A percentile compares a stretch with the other conserved stretches of the same genome.
These are phyloP conservation scores for Phoebastria nigripes DNA, from an alignment of 2,797 vertebrate species.

Conservation along the genomic window DNA sequence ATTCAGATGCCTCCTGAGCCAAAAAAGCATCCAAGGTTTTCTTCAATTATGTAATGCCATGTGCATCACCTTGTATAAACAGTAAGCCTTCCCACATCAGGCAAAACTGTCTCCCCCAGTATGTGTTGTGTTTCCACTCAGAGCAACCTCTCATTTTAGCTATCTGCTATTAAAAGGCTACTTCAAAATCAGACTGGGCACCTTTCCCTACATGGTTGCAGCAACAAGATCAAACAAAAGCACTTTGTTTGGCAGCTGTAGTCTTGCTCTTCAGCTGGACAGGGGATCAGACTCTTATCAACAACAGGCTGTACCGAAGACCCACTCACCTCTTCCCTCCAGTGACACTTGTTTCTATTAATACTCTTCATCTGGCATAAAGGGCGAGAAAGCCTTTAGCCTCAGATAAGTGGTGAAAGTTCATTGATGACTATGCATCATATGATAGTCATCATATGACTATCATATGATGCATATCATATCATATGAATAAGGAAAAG, in stretches of 20 bases:
- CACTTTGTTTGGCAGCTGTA: constrained; percentile 2
- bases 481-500: background rate
- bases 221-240: constrained; percentile 30
- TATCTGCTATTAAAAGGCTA: constrained; percentile 28
- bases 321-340: background rate
- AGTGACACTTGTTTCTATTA: constrained; percentile 51
- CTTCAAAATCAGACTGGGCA: constrained; percentile 24
- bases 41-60: background rate
- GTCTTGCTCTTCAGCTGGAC: background rate
- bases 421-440: background rate
- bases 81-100: background rate
- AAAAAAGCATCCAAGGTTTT: background rate
- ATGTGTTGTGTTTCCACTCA: background rate
- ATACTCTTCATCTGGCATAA: background rate
- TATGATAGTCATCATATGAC: no score
- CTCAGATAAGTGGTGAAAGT: background rate
- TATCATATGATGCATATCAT: no score
- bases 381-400: background rate
- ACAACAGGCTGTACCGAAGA: background rate
- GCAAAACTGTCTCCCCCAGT: background rate
- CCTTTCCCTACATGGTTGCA: background rate
- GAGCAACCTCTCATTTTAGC: constrained; percentile 13
- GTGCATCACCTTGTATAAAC: background rate
- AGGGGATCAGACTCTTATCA: background rate
- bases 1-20: background rate